These are phyloP conservation scores for Lamellibrachia satsuma DNA, from an alignment of 2,888 invertebrate genomes.

Conservation along the genomic window DNA sequence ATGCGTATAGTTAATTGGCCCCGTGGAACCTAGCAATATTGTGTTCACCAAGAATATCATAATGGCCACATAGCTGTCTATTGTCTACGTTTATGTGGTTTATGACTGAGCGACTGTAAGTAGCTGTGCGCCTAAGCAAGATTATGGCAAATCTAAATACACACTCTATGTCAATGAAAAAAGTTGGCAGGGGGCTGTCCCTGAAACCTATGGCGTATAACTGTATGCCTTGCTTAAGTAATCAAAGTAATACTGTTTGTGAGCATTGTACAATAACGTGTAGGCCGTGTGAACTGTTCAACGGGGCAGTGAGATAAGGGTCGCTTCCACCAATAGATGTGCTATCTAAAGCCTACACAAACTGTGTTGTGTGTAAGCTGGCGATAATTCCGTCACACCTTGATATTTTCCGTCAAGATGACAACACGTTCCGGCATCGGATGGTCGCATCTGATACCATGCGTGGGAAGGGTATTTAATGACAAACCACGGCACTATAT, in stretches of 20 bases:
- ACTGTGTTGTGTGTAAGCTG: too few relatives aligned
- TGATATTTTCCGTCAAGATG: too few relatives aligned
- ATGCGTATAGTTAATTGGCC: neutral
- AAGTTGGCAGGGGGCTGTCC: neutral
- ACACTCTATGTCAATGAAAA: neutral
- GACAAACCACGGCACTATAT: too few relatives aligned
- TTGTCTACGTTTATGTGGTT: neutral
- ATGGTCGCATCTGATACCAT: too few relatives aligned
- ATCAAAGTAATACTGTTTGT: neutral
- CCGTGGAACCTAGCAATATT: neutral
- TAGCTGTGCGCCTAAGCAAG: neutral
- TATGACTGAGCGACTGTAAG: neutral
- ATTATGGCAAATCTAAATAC: neutral
- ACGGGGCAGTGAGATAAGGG: too few relatives aligned
- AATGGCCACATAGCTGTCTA: neutral
- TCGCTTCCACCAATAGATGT: too few relatives aligned
- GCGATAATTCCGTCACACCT: too few relatives aligned
- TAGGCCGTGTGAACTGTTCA: too few relatives aligned
- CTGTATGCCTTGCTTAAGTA: neutral
- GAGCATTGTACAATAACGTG: neutral
- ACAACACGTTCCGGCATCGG: too few relatives aligned
- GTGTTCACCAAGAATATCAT: neutral
- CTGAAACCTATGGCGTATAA: neutral
- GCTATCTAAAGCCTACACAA: too few relatives aligned
- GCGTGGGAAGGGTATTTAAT: too few relatives aligned